Evolutionary conservation across 2,888 invertebrate genomes (phyloP).

Genomic region (Watsonalla cultraria): DNA sequence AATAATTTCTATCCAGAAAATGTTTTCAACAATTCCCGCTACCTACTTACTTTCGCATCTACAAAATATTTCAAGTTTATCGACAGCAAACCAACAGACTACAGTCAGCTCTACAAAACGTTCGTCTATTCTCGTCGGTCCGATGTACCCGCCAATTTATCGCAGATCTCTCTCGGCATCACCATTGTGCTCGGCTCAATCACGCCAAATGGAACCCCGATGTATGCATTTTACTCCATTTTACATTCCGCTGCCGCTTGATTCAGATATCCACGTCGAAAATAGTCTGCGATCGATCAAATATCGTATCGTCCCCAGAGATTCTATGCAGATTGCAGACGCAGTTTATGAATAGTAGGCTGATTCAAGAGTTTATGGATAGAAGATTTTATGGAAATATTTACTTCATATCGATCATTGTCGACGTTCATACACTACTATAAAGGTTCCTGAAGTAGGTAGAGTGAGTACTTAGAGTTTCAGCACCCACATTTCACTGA

Average conservation of each 20-base stretch:
- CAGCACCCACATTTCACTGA: too few species aligned
- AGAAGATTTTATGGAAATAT: too few species aligned
- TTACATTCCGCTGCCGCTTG: slow-evolving; percentile 42
- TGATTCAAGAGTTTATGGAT: too few species aligned
- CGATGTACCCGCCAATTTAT: slow-evolving; percentile 39
- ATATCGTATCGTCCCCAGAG: background rate
- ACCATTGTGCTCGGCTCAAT: slow-evolving; percentile 50
- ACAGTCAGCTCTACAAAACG: slow-evolving; percentile 1
- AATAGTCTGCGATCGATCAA: slow-evolving; percentile 25
- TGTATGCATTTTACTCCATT: slow-evolving; percentile 57
- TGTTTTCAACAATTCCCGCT: background rate
- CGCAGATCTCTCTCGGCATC: slow-evolving; percentile 24
- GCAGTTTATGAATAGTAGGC: too few species aligned
- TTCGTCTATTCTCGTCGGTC: slow-evolving; percentile 26
- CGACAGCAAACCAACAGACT: background rate
- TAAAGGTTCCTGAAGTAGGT: too few species aligned
- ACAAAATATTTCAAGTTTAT: background rate
- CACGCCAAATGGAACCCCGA: slow-evolving; percentile 55
- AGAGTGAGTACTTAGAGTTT: too few species aligned
- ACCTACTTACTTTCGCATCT: background rate
- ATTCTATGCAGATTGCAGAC: too few species aligned
- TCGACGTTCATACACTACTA: too few species aligned
- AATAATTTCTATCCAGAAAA: too few species aligned
- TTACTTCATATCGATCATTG: too few species aligned
- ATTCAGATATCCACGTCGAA: slow-evolving; percentile 44